Evolutionary conservation across 2,113 vertebrate genomes (phyloP).

Genomic region (Caretta caretta): DNA sequence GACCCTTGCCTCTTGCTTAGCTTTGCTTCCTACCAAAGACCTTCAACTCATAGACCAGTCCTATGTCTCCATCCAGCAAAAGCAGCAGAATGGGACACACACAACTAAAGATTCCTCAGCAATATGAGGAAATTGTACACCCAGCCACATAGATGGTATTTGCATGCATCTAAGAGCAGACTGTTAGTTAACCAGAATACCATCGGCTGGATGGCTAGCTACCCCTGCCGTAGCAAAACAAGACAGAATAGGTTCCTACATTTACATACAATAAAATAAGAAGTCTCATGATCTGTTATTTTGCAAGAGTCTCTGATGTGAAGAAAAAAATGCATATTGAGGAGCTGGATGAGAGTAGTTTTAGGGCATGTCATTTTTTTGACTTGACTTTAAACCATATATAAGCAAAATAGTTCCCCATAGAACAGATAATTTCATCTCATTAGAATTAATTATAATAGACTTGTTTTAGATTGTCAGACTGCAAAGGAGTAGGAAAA

Average conservation of each 20-base stretch:
- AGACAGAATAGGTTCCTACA: neutral
- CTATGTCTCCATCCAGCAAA: neutral
- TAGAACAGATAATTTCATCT: neutral
- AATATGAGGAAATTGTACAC: neutral
- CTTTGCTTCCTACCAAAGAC: neutral
- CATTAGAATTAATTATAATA: neutral
- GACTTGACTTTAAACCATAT: neutral
- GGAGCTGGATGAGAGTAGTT: neutral
- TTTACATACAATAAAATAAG: neutral
- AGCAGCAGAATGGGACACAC: neutral
- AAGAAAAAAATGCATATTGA: neutral
- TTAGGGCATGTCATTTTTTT: neutral
- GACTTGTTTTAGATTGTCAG: fast-evolving
- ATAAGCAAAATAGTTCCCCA: neutral
- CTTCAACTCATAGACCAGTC: neutral
- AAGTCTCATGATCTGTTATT: neutral
- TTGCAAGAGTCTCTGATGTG: neutral
- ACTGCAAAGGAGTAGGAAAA: neutral
- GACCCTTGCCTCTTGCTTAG: neutral
- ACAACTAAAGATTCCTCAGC: neutral
- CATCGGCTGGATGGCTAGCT: neutral
- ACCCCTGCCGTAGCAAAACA: neutral
- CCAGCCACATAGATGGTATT: neutral
- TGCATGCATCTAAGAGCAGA: neutral
- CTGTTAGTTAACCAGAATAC: neutral